Conservation (phyloP, 1,140 invertebrate genomes). For the Hermetia illucens region DNA sequence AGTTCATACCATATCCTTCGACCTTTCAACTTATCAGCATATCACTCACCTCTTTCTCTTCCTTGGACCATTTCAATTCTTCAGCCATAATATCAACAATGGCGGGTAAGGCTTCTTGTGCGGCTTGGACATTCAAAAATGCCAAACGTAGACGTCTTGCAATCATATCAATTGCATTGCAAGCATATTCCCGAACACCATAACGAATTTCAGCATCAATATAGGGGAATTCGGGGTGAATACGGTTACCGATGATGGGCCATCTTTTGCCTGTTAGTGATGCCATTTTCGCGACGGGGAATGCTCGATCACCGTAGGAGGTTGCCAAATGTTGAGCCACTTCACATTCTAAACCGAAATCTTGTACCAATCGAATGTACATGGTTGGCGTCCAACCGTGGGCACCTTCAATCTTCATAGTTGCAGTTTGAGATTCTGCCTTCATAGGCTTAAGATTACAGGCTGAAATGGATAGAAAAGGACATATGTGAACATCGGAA, state of each 20-base stretch:
- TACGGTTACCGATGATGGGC: slow-evolving; percentile 89
- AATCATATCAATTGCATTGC: slow-evolving; percentile 92
- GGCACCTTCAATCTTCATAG: slow-evolving; percentile 84
- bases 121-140: slow-evolving; percentile 93
- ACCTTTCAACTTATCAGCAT: slow-evolving; percentile 3
- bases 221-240: slow-evolving; percentile 97
- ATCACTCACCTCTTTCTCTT: slow-evolving; percentile 49
- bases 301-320: slow-evolving; percentile 95
- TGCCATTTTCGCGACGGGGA: slow-evolving; percentile 93
- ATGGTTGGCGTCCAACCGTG: slow-evolving; percentile 95
- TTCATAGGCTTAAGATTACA: slow-evolving; percentile 53
- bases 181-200: slow-evolving; percentile 90
- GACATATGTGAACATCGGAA: too few relatives aligned
- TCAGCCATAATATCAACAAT: slow-evolving; percentile 94
- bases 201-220: slow-evolving; percentile 96
- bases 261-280: slow-evolving; percentile 89
- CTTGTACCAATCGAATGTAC: slow-evolving; percentile 93
- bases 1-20: slow-evolving; percentile 15
- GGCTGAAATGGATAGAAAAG: too few relatives aligned
- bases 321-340: slow-evolving; percentile 86
- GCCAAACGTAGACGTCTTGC: slow-evolving; percentile 82
- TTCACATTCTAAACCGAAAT: slow-evolving; percentile 78
- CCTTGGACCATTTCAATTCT: slow-evolving; percentile 84
- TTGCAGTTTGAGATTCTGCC: slow-evolving; percentile 66
- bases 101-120: slow-evolving; percentile 82